phyloP scores from a whole-genome alignment of 2,797 vertebrate species.

The Melanotaenia nigrans region DNA sequence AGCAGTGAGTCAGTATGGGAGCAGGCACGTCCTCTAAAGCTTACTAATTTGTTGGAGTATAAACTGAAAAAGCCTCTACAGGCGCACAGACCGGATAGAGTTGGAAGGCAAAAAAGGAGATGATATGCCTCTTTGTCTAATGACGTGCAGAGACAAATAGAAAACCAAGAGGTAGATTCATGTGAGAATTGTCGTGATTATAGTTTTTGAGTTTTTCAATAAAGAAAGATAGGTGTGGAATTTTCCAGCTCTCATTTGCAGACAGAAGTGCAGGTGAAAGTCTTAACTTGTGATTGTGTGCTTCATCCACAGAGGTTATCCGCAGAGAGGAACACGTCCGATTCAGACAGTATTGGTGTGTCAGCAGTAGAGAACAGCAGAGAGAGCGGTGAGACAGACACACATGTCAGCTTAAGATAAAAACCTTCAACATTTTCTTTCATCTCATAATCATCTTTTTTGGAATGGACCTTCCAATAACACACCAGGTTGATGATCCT shows the following conservation, averaged over 20 bases:
- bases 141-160: neutral
- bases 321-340: conserved; percentile 92
- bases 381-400: conserved; percentile 70
- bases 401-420: neutral
- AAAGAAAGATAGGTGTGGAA: neutral
- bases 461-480: neutral
- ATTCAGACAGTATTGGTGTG: conserved; percentile 88
- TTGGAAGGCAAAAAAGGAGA: neutral
- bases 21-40: conserved; percentile 28
- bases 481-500: neutral
- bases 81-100: conserved; percentile 5
- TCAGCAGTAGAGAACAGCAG: conserved; percentile 73
- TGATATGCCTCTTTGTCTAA: conserved; percentile 7
- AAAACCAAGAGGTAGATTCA: conserved; percentile 1
- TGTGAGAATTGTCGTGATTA: conserved; percentile 4
- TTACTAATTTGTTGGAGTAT: conserved; percentile 30
- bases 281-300: conserved; percentile 30
- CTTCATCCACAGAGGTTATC: conserved; percentile 85
- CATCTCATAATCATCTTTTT: neutral
- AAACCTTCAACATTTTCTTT: neutral
- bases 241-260: neutral
- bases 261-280: neutral
- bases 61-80: conserved; percentile 15
- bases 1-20: conserved; percentile 34
- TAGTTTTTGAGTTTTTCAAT: conserved; percentile 1